Percentiles rank a stretch among this genome's conserved stretches.
These are phyloP conservation scores for Pogonomyrmex californicus DNA, from an alignment of 1,140 invertebrate genomes.

Conservation along the genomic window DNA sequence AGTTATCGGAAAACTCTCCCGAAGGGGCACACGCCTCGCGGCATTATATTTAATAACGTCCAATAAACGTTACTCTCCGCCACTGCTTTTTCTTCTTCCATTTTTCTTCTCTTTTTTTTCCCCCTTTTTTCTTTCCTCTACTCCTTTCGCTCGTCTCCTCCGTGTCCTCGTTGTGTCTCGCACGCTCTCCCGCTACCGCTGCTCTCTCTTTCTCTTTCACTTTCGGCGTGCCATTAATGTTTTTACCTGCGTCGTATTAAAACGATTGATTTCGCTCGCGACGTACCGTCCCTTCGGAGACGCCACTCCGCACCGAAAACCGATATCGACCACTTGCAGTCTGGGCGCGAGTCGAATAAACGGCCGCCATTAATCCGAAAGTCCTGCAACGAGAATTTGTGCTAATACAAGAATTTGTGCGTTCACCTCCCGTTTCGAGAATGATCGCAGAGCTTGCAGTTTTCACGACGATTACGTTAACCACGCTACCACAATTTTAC, in stretches of 20 bases:
- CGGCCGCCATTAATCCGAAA: slow-evolving; percentile 51
- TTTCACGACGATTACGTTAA: slow-evolving; percentile 43
- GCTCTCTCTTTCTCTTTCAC: slow-evolving; percentile 12
- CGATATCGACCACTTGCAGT: slow-evolving; percentile 30
- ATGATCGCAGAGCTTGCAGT: not conserved
- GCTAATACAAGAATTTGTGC: slow-evolving; percentile 35
- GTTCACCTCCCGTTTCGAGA: not conserved
- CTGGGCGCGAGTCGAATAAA: slow-evolving; percentile 49
- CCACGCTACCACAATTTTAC: not conserved
- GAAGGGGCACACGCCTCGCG: slow-evolving; percentile 70
- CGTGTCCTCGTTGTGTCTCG: not conserved
- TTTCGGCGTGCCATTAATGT: slow-evolving; percentile 54
- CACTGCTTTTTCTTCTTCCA: not conserved
- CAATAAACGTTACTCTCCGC: slow-evolving; percentile 78
- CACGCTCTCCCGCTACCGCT: not conserved
- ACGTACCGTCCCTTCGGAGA: slow-evolving; percentile 38
- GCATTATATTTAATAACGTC: slow-evolving; percentile 82
- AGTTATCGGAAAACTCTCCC: slow-evolving; percentile 77
- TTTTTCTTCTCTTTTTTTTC: not conserved
- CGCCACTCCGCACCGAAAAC: slow-evolving; percentile 1
- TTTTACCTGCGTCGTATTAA: slow-evolving; percentile 72
- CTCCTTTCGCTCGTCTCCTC: not conserved
- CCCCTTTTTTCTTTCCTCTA: not conserved
- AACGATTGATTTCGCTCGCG: slow-evolving; percentile 66
- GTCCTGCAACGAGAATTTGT: not conserved